phyloP scores from a whole-genome alignment of 2,113 vertebrate genomes.

The Anguilla japonica region DNA sequence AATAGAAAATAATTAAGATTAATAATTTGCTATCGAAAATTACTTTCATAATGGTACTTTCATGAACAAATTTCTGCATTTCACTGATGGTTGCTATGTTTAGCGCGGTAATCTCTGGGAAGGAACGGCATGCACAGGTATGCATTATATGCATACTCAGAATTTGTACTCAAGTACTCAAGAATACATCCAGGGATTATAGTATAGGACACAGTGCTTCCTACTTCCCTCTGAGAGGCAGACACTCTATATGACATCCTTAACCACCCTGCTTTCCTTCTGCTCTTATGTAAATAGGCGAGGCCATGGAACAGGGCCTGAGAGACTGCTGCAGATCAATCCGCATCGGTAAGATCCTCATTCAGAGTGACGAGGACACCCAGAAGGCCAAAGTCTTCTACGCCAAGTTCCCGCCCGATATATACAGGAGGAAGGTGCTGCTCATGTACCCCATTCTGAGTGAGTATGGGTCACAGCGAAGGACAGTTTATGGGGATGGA shows the following conservation, averaged over 20 bases:
- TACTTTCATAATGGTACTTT: too few relatives aligned
- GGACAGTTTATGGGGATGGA: not conserved
- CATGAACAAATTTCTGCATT: too few relatives aligned
- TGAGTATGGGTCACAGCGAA: conserved; percentile 63
- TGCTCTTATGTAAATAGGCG: conserved; percentile 67
- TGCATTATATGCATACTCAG: too few relatives aligned
- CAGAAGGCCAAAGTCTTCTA: conserved; percentile 97
- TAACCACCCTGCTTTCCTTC: not conserved
- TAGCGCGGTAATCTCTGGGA: too few relatives aligned
- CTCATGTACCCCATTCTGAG: conserved; percentile 98
- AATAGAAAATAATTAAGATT: too few relatives aligned
- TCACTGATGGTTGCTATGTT: too few relatives aligned
- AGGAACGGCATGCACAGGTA: too few relatives aligned
- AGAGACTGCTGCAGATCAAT: conserved; percentile 96
- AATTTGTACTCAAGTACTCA: too few relatives aligned
- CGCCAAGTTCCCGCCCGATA: conserved; percentile 95
- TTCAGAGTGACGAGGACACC: conserved; percentile 97
- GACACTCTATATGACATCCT: not conserved
- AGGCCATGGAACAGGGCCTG: conserved; percentile 96
- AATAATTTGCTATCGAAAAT: too few relatives aligned
- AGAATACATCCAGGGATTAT: too few relatives aligned
- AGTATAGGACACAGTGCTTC: too few relatives aligned
- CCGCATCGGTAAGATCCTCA: conserved; percentile 95
- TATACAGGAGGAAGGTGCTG: conserved; percentile 92
- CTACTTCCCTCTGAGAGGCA: too few relatives aligned